These are phyloP conservation scores for Plotosus lineatus DNA, from an alignment of 2,113 vertebrate species.

Conservation along the genomic window DNA sequence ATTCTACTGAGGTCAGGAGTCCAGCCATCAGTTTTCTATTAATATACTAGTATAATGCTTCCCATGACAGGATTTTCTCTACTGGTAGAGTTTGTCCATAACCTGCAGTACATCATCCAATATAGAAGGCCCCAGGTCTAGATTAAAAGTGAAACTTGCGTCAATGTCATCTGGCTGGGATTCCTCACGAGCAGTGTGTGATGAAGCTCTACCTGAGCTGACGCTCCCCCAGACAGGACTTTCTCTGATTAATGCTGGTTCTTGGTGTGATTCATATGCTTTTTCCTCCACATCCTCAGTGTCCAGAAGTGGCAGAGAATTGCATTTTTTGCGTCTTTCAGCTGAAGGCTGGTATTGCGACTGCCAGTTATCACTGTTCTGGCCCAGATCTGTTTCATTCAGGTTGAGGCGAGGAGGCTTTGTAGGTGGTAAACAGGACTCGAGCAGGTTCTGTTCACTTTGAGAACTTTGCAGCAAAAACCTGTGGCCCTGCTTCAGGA, in stretches of 20 bases:
- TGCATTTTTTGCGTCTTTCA: conserved; percentile 67
- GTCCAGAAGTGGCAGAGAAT: conserved; percentile 72
- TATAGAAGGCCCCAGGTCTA: conserved; percentile 91
- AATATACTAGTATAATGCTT: not conserved
- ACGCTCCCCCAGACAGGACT: conserved; percentile 49
- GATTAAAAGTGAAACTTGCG: conserved; percentile 66
- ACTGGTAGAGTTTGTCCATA: conserved; percentile 81
- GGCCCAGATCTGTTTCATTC: conserved; percentile 67
- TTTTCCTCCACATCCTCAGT: conserved; percentile 51
- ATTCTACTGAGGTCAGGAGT: not conserved
- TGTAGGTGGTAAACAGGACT: conserved; percentile 80
- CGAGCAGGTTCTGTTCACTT: conserved; percentile 81
- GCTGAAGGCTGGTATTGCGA: not conserved
- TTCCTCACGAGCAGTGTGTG: conserved; percentile 70
- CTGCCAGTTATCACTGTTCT: not conserved
- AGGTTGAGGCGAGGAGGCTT: conserved; percentile 90
- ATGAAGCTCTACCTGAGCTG: conserved; percentile 68
- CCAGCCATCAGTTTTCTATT: conserved; percentile 16
- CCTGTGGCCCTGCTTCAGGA: conserved; percentile 67
- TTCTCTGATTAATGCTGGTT: conserved; percentile 41
- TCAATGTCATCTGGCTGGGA: conserved; percentile 62
- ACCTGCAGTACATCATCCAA: conserved; percentile 90
- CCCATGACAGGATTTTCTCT: conserved; percentile 31
- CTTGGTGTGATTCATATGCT: conserved; percentile 41
- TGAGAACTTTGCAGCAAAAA: conserved; percentile 72